Evolutionary conservation across 2,888 invertebrate species (phyloP), one percentile per base, ranked within the genome.

Genomic region (Tetrapedia diversipes): DNA sequence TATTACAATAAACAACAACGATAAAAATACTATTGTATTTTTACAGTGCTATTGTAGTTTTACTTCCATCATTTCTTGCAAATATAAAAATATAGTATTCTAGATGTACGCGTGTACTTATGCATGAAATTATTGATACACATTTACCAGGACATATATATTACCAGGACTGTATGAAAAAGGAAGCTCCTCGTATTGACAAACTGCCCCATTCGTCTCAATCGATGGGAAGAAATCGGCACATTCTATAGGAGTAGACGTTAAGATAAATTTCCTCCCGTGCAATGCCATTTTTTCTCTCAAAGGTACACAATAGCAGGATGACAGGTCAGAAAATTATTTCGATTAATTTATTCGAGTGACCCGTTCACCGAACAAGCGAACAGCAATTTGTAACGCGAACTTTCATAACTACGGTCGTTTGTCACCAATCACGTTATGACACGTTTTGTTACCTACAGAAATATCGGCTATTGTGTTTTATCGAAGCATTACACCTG

Each of bases 141-240:
- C n/a, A n/a, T n/a, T n/a, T n/a, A n/a, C n/a, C n/a, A n/a, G n/a
- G n/a, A n/a, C n/a, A n/a, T n/a, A n/a, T n/a, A n/a, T 37, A 37
- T 8, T 32, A 39, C 16, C 37, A 7, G 64, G 60, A 49, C 57
- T 24, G 29, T 24, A 41, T 37, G 39, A 34, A 53, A 56, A 60
- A 56, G 49, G 60, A 57, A 60, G 47, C 66, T 39, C 63, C 70
- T 67, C 56, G 22, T 41, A 47, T 41, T 82, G 79, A 82, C 71
- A 81, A 82, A 82, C 68, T 69, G 61, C 63, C 61, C 57, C 69
- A 72, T 82, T 71, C 71, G 68, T 79, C 41, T 72, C 72, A 68
- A 82, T 82, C 78, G 76, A 74, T 54, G 61, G 65, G 49, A 71
- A 70, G 63, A 76, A 76, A 64, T 67, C 66, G 76, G 16, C 71